Conservation (phyloP, 2,888 invertebrate genomes). For the Euplagia quadripunctaria region DNA sequence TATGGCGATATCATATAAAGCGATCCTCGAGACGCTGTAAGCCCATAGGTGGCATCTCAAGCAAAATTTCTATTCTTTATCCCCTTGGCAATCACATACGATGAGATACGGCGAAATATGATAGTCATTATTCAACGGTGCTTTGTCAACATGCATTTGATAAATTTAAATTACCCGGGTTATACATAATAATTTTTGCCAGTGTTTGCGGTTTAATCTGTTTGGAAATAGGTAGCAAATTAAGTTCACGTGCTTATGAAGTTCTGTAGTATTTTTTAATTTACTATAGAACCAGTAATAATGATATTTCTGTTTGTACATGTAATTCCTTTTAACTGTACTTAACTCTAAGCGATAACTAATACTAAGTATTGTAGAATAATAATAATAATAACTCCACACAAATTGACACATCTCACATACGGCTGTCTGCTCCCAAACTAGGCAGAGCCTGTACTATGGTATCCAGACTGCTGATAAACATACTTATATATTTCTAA, state of each 20-base stretch:
- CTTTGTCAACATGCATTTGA: conserved; percentile 80
- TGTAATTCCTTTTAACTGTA: too few relatives aligned
- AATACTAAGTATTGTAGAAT: too few relatives aligned
- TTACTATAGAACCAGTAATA: background rate
- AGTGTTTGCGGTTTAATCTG: conserved; percentile 23
- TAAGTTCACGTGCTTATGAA: background rate
- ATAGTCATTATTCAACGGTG: conserved; percentile 75
- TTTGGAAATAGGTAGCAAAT: conserved; percentile 19
- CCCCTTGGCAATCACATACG: conserved; percentile 78
- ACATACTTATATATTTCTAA: too few relatives aligned
- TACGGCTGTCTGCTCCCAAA: too few relatives aligned
- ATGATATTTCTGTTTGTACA: background rate
- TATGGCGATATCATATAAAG: conserved; percentile 64
- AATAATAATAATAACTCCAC: too few relatives aligned
- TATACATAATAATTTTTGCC: conserved; percentile 64
- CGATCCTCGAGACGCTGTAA: conserved; percentile 59
- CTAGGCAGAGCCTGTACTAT: too few relatives aligned
- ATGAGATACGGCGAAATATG: conserved; percentile 82
- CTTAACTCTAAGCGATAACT: too few relatives aligned
- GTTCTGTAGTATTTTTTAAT: background rate
- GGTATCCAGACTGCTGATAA: too few relatives aligned
- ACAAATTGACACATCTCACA: too few relatives aligned
- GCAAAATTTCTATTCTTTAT: conserved; percentile 76
- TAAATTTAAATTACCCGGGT: conserved; percentile 76
- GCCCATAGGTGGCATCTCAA: conserved; percentile 67